Base-by-base conservation (phyloP, 2,113 vertebrate species). In the Asarcornis scutulata region DNA sequence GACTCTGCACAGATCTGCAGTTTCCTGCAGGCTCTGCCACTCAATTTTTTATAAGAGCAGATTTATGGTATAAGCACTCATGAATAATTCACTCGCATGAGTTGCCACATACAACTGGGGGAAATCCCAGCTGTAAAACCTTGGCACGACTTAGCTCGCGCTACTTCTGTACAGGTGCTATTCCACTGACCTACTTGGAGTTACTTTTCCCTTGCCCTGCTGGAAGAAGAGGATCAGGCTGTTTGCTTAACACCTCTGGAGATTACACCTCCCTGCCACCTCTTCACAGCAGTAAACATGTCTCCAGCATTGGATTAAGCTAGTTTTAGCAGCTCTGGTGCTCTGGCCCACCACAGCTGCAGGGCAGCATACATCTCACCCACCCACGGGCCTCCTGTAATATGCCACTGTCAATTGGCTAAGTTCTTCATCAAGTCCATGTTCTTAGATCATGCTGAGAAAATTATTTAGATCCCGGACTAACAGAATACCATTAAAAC, bases 181-280 rank as follows among this genome's bases (percentile, higher is more conserved):
- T 72, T 91, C 81, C 71, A 92, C 77, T 91, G 91, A 96, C 91
- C 93, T 93, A 89, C 77, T 95, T 96, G 91, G 88, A 97, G 91
- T 85, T 79, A 79, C 58, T 88, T 44, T 80, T 88, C 38, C 44
- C 75, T 83, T 5, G 4, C 17, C 13, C 27, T 44, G 14, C 66
- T 86, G 32, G 53, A 88, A 80, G 52, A 84, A 18, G 75, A 93
- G 77, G 36, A 93, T 73, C 17, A 23, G 69, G n/a, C 23, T 81
- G 60, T 84, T 88, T 60, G 18, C 80, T 78, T 56, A 62, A 22
- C 62, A 92, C 26, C 34, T 75, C 76, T 74, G 38, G 64, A 67
- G 87, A 82, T 58, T 15, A 86, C 88, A 83, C 18, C 32, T 76
- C 86, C 69, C 62, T 48, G 40, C 4, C 71, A 89, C 44, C 10